Percentiles rank a stretch among this genome's conserved stretches.
Evolutionary conservation across 2,888 invertebrate species (phyloP).

Genomic region (Nebria salina): DNA sequence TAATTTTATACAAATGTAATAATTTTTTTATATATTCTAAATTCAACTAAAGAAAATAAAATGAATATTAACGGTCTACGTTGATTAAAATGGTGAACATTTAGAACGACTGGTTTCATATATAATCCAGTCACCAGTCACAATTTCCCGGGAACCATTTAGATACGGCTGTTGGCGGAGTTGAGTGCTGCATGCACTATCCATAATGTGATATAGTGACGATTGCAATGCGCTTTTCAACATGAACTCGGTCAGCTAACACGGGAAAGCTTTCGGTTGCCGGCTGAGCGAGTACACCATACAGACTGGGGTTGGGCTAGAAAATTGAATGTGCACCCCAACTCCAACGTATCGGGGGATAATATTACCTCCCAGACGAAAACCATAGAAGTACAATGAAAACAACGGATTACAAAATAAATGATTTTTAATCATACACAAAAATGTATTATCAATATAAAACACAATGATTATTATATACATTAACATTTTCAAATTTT

Average conservation of each 20-base stretch:
- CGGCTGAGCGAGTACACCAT: constrained; percentile 2
- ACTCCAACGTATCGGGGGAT: background rate
- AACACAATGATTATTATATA: too few species aligned
- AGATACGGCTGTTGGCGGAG: background rate
- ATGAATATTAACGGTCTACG: too few species aligned
- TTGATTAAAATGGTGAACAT: background rate
- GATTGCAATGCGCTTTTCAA: constrained; percentile 15
- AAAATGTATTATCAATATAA: background rate
- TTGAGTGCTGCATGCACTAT: constrained; percentile 1
- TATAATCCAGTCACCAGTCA: background rate
- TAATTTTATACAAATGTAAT: too few species aligned
- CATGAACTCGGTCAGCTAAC: constrained; percentile 27
- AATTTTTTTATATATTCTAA: too few species aligned
- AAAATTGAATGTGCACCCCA: background rate
- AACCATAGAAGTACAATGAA: background rate
- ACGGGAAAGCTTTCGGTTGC: constrained; percentile 33
- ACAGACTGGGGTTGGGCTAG: background rate
- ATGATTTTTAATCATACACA: background rate
- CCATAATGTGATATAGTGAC: constrained; percentile 16
- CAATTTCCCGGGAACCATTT: background rate
- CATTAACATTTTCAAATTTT: too few species aligned
- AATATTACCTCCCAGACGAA: background rate
- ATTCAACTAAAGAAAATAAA: too few species aligned
- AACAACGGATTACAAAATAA: background rate
- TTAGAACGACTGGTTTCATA: background rate